Conservation (phyloP, 37 sponge, comb jelly and placozoan species). For the Haliclona indistincta region DNA sequence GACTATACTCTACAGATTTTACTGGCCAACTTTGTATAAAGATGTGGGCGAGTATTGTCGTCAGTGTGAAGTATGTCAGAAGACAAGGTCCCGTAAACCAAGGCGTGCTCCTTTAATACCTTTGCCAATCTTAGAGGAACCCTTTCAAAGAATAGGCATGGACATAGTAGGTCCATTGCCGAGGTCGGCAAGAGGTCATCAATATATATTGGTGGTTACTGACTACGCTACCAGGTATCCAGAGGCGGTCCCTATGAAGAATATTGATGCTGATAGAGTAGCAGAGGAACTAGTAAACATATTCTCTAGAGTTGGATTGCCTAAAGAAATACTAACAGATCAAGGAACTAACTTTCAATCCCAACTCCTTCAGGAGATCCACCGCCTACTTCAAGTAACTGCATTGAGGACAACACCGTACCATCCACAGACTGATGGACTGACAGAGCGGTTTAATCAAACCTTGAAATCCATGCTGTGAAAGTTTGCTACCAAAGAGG, state of each 20-base stretch:
- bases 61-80: constrained; percentile 34
- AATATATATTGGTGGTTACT: constrained; percentile 40
- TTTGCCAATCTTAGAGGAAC: constrained; percentile 37
- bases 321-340: constrained; percentile 48
- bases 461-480: constrained; percentile 50
- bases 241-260: constrained; percentile 43
- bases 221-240: constrained; percentile 67
- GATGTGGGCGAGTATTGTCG: constrained; percentile 42
- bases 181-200: constrained; percentile 26
- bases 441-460: constrained; percentile 48
- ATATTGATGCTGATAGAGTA: constrained; percentile 40
- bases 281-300: constrained; percentile 40
- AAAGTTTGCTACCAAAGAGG: not conserved
- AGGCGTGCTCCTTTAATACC: constrained; percentile 39
- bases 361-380: constrained; percentile 20
- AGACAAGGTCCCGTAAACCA: not conserved
- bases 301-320: constrained; percentile 53
- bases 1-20: constrained; percentile 32
- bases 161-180: constrained; percentile 63
- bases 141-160: constrained; percentile 61
- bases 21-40: constrained; percentile 41
- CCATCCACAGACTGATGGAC: constrained; percentile 64
- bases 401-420: constrained; percentile 52
- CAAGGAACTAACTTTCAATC: constrained; percentile 43
- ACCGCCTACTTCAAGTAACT: constrained; percentile 24